Conservation (phyloP, 2,888 invertebrate species). For the Formica aserva region DNA sequence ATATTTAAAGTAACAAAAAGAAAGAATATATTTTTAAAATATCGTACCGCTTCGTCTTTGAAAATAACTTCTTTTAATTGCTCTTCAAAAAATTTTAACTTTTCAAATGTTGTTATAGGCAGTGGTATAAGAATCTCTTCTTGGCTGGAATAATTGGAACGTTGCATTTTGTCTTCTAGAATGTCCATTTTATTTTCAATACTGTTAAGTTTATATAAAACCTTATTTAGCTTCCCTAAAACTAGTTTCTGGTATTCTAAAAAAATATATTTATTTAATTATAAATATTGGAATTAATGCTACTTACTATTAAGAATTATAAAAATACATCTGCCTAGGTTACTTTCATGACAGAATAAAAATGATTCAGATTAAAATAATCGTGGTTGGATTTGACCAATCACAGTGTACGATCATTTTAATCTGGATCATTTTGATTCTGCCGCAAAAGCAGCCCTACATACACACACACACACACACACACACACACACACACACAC, state of each 20-base stretch:
- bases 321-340: neutral
- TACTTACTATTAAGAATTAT: neutral
- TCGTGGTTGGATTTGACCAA: too few relatives aligned
- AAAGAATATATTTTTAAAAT: neutral
- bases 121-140: neutral
- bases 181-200: neutral
- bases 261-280: too few relatives aligned
- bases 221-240: neutral
- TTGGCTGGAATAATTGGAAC: neutral
- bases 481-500: too few relatives aligned
- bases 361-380: too few relatives aligned
- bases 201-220: conserved; percentile 1
- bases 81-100: conserved; percentile 6
- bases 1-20: neutral
- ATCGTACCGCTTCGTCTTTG: neutral
- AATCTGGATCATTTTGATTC: too few relatives aligned
- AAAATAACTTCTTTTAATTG: neutral
- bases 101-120: conserved; percentile 17
- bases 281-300: neutral
- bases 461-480: too few relatives aligned
- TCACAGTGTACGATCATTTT: too few relatives aligned
- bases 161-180: neutral
- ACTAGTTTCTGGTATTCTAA: neutral
- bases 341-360: too few relatives aligned
- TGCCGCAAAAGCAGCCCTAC: too few relatives aligned